Evolutionary conservation across 2,888 invertebrate species (phyloP).

Genomic region (Nomada ferruginata): DNA sequence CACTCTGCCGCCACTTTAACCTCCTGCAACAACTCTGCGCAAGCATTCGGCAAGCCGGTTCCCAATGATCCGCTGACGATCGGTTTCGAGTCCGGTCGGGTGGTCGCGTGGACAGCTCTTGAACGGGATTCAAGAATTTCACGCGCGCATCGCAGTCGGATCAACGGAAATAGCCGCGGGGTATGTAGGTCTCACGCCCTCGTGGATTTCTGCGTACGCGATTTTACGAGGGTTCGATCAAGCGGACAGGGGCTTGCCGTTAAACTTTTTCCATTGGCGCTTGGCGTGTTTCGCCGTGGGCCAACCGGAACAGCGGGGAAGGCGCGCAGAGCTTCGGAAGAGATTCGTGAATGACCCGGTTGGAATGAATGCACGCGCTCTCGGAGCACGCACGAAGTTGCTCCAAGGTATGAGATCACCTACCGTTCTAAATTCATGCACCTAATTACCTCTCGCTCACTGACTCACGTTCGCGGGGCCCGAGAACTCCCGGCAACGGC

Average conservation of each 20-base stretch:
- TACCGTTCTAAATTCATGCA: constrained; percentile 14
- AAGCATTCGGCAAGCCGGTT: constrained; percentile 35
- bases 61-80: too few species aligned
- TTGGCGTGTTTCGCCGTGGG: background rate
- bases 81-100: too few species aligned
- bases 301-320: too few species aligned
- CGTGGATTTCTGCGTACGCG: background rate
- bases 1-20: constrained; percentile 1
- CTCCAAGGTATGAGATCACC: constrained; percentile 23
- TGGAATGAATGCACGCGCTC: background rate
- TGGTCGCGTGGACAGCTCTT: constrained; percentile 7
- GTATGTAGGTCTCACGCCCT: constrained; percentile 7
- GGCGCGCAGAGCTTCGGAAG: background rate
- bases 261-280: background rate
- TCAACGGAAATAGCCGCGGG: constrained; percentile 18
- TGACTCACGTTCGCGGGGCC: background rate
- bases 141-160: background rate
- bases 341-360: constrained; percentile 28
- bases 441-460: constrained; percentile 7
- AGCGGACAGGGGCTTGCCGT: background rate
- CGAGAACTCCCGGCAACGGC: too few species aligned
- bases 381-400: background rate
- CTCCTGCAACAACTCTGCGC: constrained; percentile 13
- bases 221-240: background rate
- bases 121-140: constrained; percentile 16